A percentile compares a stretch with the other conserved stretches of the same genome.
Conservation (phyloP, 2,797 vertebrate genomes). For the Alosa sapidissima region DNA sequence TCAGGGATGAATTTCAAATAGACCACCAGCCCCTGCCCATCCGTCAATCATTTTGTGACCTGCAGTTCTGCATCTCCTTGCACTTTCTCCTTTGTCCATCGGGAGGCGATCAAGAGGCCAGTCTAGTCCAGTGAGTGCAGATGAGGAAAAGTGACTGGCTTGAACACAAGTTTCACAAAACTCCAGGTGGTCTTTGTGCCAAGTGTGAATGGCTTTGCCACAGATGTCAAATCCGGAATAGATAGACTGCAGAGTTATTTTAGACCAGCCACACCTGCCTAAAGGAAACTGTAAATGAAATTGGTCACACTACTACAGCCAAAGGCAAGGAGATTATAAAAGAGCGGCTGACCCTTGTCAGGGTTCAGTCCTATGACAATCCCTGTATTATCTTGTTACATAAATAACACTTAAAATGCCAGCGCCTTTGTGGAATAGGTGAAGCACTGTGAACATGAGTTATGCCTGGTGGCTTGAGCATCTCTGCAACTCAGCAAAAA, state of each 20-base stretch:
- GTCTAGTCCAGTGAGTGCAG: neutral
- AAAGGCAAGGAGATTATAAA: neutral
- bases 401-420: neutral
- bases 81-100: neutral
- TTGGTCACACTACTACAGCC: neutral
- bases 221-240: conserved; percentile 3
- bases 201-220: conserved; percentile 19
- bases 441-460: neutral
- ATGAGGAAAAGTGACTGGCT: neutral
- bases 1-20: conserved; percentile 23
- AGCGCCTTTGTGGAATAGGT: neutral
- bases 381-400: neutral
- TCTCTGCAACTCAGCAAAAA: neutral
- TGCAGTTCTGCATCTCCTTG: neutral
- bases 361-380: neutral
- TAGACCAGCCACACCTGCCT: neutral
- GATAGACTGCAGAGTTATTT: conserved; percentile 18
- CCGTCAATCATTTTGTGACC: conserved; percentile 12
- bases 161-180: conserved; percentile 8
- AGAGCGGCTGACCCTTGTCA: neutral
- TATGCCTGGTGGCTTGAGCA: neutral
- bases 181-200: conserved; percentile 13
- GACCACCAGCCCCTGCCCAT: neutral
- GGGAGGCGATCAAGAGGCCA: neutral
- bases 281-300: neutral